A percentile compares a stretch with the other conserved stretches of the same genome.
phyloP scores from a whole-genome alignment of 2,888 invertebrate species.

The Anticlea derivata region DNA sequence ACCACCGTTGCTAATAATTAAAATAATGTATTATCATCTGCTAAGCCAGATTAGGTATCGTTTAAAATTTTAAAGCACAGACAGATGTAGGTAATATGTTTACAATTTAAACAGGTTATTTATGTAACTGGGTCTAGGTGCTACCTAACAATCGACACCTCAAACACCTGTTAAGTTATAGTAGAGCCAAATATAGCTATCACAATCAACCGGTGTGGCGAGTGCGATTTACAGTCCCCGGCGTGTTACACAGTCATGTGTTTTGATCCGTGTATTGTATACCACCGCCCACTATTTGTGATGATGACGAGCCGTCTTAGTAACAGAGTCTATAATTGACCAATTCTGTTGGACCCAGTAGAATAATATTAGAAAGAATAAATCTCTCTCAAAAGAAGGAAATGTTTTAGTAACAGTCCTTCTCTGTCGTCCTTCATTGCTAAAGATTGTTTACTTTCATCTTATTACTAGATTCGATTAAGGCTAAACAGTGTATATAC shows the following conservation, averaged over 20 bases:
- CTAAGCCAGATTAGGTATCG: too few species aligned
- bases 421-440: too few species aligned
- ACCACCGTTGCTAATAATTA: too few species aligned
- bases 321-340: neutral
- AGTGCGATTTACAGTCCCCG: slow-evolving; percentile 18
- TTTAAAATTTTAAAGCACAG: too few species aligned
- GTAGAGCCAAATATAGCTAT: slow-evolving; percentile 16
- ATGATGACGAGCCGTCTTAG: slow-evolving; percentile 6
- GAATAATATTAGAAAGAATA: too few species aligned
- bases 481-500: too few species aligned
- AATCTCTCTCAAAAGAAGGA: too few species aligned
- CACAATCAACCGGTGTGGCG: slow-evolving; percentile 13
- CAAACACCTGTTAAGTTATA: slow-evolving; percentile 15
- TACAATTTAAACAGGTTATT: neutral
- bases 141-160: slow-evolving; percentile 7
- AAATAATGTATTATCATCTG: too few species aligned
- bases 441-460: too few species aligned
- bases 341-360: neutral
- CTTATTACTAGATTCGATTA: too few species aligned
- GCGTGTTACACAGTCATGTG: slow-evolving; percentile 17
- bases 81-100: too few species aligned
- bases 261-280: slow-evolving; percentile 14
- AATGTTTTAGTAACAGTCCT: too few species aligned
- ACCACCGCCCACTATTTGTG: slow-evolving; percentile 14
- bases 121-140: slow-evolving; percentile 8